A percentile compares a stretch with the other conserved stretches of the same genome.
phyloP scores from a whole-genome alignment of 2,113 vertebrate genomes.

The Pseudois nayaur region DNA sequence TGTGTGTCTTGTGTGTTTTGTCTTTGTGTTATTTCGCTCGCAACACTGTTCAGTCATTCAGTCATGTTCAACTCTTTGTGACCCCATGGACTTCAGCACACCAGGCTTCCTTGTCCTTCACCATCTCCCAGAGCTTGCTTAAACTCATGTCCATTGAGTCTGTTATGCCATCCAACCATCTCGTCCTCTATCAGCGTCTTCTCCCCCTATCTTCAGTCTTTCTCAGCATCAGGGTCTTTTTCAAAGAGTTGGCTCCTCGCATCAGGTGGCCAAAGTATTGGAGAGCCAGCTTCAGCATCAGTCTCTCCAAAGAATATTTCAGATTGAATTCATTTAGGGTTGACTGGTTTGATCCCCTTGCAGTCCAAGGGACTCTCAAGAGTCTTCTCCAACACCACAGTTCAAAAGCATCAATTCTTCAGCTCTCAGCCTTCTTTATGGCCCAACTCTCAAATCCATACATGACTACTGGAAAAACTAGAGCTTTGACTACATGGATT shows the following conservation, averaged over 20 bases:
- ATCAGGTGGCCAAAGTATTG: background rate
- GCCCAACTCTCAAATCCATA: background rate
- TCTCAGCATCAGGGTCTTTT: background rate
- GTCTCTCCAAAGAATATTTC: background rate
- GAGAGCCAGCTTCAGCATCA: background rate
- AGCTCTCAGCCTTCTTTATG: background rate
- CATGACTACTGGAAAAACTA: background rate
- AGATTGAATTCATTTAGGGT: background rate
- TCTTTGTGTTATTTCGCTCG: too few relatives aligned
- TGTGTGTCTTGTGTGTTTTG: too few relatives aligned
- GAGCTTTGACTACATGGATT: background rate
- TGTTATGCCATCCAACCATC: background rate
- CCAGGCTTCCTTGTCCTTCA: background rate
- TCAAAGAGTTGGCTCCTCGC: background rate
- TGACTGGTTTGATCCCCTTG: background rate
- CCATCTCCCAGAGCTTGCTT: background rate
- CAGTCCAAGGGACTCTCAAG: background rate
- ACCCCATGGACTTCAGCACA: background rate
- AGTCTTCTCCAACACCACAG: background rate
- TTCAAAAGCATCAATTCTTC: background rate
- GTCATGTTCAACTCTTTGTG: background rate
- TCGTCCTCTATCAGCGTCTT: accelerated
- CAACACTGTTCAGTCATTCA: background rate
- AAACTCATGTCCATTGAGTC: background rate
- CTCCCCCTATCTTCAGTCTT: background rate